These are phyloP conservation scores for Prenolepis imparis DNA, from an alignment of 2,888 invertebrate genomes.

Conservation along the genomic window DNA sequence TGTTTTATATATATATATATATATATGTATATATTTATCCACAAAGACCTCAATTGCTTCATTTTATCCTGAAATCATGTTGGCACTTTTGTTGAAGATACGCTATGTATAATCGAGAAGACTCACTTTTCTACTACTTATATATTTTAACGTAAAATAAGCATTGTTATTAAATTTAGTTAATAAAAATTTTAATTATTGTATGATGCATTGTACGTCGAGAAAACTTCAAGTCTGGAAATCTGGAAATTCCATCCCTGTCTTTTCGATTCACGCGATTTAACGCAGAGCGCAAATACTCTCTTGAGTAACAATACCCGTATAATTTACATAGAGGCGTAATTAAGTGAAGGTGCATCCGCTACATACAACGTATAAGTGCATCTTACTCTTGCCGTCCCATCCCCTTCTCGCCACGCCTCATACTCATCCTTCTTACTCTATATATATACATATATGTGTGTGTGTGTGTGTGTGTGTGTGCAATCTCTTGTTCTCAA, in stretches of 20 bases:
- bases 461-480: too few species aligned
- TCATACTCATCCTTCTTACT: background rate
- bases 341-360: conserved; percentile 9
- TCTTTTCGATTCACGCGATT: background rate
- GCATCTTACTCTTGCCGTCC: background rate
- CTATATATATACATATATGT: background rate
- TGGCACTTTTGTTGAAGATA: conserved; percentile 18
- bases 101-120: background rate
- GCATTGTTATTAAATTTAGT: conserved; percentile 47
- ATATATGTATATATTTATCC: background rate
- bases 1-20: background rate
- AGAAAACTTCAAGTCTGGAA: background rate
- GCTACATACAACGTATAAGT: conserved; percentile 5
- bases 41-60: background rate
- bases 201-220: background rate
- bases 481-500: background rate
- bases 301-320: background rate
- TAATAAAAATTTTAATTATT: conserved; percentile 39
- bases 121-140: conserved; percentile 18
- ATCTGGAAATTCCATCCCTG: background rate
- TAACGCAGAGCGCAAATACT: background rate
- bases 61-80: background rate
- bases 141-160: conserved; percentile 28
- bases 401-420: background rate
- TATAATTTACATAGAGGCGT: conserved; percentile 12